Conservation (phyloP, 2,797 vertebrate genomes). For the Knipowitschia caucasica region DNA sequence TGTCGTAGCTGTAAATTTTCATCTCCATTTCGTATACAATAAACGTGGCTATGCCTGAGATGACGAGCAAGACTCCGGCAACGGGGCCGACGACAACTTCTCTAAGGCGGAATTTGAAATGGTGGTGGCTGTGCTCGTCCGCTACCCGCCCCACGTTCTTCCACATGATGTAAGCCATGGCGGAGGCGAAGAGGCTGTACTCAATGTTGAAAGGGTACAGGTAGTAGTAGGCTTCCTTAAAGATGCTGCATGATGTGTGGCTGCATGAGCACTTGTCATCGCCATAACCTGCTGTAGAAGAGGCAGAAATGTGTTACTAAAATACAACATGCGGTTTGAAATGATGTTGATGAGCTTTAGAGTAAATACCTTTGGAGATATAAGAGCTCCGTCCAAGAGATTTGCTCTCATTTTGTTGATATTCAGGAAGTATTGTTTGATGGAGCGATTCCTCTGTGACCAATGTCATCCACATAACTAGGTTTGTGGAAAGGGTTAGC, state of each 20-base stretch:
- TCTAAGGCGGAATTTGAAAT: slow-evolving; percentile 68
- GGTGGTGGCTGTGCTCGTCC: slow-evolving; percentile 66
- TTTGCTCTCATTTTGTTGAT: slow-evolving; percentile 31
- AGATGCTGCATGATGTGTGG: slow-evolving; percentile 79
- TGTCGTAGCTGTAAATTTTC: slow-evolving; percentile 36
- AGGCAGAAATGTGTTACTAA: neutral
- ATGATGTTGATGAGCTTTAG: neutral
- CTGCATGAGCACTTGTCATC: slow-evolving; percentile 76
- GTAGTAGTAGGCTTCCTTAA: slow-evolving; percentile 88
- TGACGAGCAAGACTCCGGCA: slow-evolving; percentile 67
- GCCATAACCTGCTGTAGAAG: slow-evolving; percentile 52
- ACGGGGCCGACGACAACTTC: slow-evolving; percentile 76
- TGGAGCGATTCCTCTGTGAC: slow-evolving; percentile 92
- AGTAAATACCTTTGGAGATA: slow-evolving; percentile 42
- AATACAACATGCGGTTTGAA: neutral
- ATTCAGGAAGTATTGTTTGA: slow-evolving; percentile 66
- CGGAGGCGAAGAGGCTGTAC: slow-evolving; percentile 94
- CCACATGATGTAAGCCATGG: slow-evolving; percentile 96
- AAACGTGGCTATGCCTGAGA: slow-evolving; percentile 84
- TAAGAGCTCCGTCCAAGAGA: slow-evolving; percentile 2
- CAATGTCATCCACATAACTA: slow-evolving; percentile 87
- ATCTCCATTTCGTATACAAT: slow-evolving; percentile 88
- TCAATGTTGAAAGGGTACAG: slow-evolving; percentile 96
- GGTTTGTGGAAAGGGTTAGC: slow-evolving; percentile 87
- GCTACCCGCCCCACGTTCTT: slow-evolving; percentile 88